These are phyloP conservation scores for Spongia lamella DNA, from an alignment of 37 sponge, comb jelly and placozoan species.

Conservation along the genomic window DNA sequence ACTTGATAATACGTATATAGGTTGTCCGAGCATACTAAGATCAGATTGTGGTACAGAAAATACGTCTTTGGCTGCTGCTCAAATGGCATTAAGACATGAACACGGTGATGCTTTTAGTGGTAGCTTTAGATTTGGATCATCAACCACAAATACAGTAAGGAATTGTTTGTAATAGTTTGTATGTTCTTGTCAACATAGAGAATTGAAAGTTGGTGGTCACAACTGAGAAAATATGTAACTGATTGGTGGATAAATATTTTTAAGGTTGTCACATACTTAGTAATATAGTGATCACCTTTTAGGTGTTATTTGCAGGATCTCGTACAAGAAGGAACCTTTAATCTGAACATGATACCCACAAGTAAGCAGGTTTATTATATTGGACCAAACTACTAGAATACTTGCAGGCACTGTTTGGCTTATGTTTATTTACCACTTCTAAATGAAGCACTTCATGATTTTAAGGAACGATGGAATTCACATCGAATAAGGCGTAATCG, in stretches of 20 bases:
- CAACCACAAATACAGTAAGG: slow-evolving; percentile 22
- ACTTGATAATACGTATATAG: slow-evolving; percentile 1
- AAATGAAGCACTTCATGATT: slow-evolving; percentile 17
- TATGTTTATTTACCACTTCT: slow-evolving; percentile 25
- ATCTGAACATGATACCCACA: slow-evolving; percentile 9
- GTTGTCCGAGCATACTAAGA: slow-evolving; percentile 12
- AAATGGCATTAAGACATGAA: slow-evolving; percentile 18
- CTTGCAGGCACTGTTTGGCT: slow-evolving; percentile 21
- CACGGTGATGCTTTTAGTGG: slow-evolving; percentile 19
- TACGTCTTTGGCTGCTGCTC: slow-evolving; percentile 2
- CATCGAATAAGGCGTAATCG: slow-evolving; percentile 15
- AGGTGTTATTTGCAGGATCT: slow-evolving; percentile 1
- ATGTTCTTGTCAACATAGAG: background rate
- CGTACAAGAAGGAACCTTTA: slow-evolving; percentile 17
- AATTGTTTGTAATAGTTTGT: background rate
- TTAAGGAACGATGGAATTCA: slow-evolving; percentile 37
- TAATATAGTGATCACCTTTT: background rate
- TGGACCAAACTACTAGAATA: too few relatives aligned
- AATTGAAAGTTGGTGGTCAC: slow-evolving; percentile 17
- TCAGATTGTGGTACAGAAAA: slow-evolving; percentile 27
- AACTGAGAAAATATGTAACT: slow-evolving; percentile 2
- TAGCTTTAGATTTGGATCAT: slow-evolving; percentile 18
- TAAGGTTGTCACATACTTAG: background rate
- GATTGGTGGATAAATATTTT: slow-evolving; percentile 28
- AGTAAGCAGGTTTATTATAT: background rate